Base-by-base conservation (phyloP, 1,140 invertebrate species). In the Aphidius ervi region DNA sequence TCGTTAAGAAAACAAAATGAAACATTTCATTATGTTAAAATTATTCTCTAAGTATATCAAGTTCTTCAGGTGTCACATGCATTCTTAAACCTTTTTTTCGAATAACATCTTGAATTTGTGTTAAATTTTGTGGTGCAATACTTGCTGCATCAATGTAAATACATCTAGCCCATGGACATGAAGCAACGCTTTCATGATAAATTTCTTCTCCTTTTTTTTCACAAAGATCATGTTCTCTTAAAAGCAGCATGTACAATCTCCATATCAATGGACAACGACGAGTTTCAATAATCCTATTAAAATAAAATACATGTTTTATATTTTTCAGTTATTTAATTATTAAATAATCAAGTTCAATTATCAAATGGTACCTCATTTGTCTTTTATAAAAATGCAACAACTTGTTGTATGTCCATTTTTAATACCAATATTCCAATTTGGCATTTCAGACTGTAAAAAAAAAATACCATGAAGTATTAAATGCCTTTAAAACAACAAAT, bases 21-120 rank as follows among this genome's bases (percentile, higher is more conserved):
- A 16, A 16, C 16, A 16, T 16, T 16, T 16, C 1, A 16, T 16
- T 1, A 16, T 16, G 16, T 16, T 16, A 0, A 16, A 56, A 69
- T 74, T 68, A 78, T 65, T 72, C 76, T 63, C 86, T 75, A 20
- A 89, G 72, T 56, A 88, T 83, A 64, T 87, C 82, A 37, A 89
- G 76, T 71, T 90, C 88, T 70, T 89, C 87, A 4, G 86, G 85
- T 5, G 87, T 83, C 0, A 88, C 84, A 67, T 88, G 88, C 46
- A 88, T 78, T 62, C 87, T 73, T 6, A 90, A 69, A 69, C 88
- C 84, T 73, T 89, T 90, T 67, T 89, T 87, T 5, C 84, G 82
- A 59, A 90, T 82, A 0, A 90, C 73, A 71, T 89, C 88, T 69
- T 88, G 86, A 60, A 90, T 81, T 71, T 87, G 83, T 0, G 81